Percentiles rank a stretch among this genome's conserved stretches.
Conservation (phyloP, 2,113 vertebrate species). For the Podiceps cristatus region DNA sequence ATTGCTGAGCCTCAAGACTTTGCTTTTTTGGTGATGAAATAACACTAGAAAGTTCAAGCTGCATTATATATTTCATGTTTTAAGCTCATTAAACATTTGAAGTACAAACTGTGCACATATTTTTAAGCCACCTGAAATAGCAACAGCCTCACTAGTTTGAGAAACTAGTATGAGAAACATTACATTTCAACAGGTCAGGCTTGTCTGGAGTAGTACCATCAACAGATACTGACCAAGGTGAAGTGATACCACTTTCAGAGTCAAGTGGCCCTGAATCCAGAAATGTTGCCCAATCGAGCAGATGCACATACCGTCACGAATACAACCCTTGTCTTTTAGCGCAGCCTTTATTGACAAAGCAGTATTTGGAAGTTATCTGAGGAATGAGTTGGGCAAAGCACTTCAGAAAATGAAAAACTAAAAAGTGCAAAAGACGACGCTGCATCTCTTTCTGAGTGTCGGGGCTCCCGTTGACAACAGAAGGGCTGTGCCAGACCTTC, state of each 20-base stretch:
- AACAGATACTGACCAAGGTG: background rate
- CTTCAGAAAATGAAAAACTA: background rate
- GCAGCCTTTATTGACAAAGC: background rate
- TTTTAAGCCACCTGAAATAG: slow-evolving; percentile 77
- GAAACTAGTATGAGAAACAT: slow-evolving; percentile 38
- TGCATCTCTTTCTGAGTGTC: background rate
- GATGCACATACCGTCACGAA: background rate
- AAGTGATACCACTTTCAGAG: background rate
- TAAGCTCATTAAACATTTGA: slow-evolving; percentile 74
- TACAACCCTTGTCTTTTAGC: background rate
- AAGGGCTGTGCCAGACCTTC: background rate
- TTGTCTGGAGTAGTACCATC: background rate
- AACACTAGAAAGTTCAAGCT: slow-evolving; percentile 72
- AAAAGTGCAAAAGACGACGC: background rate
- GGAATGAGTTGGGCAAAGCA: background rate
- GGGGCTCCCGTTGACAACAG: background rate
- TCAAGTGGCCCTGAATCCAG: background rate
- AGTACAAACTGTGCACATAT: slow-evolving; percentile 67
- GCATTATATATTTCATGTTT: slow-evolving; percentile 69
- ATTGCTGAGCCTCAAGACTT: slow-evolving; percentile 65
- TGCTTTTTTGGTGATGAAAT: slow-evolving; percentile 71
- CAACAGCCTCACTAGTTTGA: slow-evolving; percentile 28
- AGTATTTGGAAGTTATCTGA: background rate
- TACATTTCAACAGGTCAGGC: slow-evolving; percentile 29
- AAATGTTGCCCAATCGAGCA: background rate